Evolutionary conservation across 2,888 invertebrate genomes (phyloP), one percentile per base, ranked within the genome.

Genomic region (Thalpophila matura): DNA sequence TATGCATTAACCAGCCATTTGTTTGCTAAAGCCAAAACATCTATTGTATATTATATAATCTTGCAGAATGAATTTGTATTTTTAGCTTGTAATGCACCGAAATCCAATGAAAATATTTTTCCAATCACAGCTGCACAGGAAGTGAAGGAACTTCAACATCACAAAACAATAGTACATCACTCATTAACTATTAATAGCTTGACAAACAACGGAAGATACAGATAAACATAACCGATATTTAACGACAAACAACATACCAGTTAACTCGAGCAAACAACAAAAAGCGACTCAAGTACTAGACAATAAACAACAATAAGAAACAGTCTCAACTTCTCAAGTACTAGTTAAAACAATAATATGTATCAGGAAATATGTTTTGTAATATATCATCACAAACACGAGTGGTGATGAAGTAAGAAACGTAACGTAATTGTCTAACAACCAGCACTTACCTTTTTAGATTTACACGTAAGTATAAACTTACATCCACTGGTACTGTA

Each of bases 301-400:
- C n/a, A n/a, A n/a, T n/a, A n/a, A n/a, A n/a, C n/a, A n/a, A n/a
- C n/a, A n/a, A n/a, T n/a, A n/a, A n/a, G n/a, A n/a, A n/a, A n/a
- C n/a, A n/a, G n/a, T n/a, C n/a, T n/a, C n/a, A n/a, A n/a, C n/a
- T n/a, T n/a, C n/a, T n/a, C n/a, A n/a, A n/a, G n/a, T n/a, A n/a
- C n/a, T 58, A 33, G 38, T 65, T 51, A 50, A 59, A 38, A 64
- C 51, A 56, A 66, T 60, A n/a, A n/a, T 56, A 59, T 37, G 31
- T 18, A 67, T 20, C 12, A 57, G 71, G 71, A 74, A 70, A 33
- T 50, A 47, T 67, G 40, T 60, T 65, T 57, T 55, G 67, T 43
- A 47, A 42, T 66, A 47, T 53, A 51, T 43, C 58, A 42, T 55
- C 47, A 69, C 18, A 4, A 29, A 49, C 53, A 26, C 18, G 9